Evolutionary conservation across 2,888 invertebrate species (phyloP).

Genomic region (Caenorhabditis parvicauda): DNA sequence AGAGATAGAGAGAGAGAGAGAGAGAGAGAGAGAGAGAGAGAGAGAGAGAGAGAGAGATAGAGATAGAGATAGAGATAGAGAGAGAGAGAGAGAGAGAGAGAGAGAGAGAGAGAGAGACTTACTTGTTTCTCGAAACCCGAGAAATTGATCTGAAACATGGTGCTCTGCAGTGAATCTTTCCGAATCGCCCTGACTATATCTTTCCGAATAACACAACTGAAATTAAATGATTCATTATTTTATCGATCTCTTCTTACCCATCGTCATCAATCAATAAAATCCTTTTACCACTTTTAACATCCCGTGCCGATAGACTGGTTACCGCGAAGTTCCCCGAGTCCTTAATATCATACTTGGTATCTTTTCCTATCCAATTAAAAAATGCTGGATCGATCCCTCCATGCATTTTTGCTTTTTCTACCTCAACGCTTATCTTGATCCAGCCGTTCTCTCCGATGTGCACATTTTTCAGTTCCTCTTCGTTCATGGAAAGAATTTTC

Average conservation of each 20-base stretch:
- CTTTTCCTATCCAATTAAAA: too few relatives aligned
- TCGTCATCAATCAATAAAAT: constrained; percentile 23
- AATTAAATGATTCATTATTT: not conserved
- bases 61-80: not conserved
- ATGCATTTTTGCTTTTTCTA: too few relatives aligned
- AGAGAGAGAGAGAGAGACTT: not conserved
- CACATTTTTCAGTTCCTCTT: constrained; percentile 18
- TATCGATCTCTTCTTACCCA: constrained; percentile 8
- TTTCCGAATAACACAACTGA: constrained; percentile 15
- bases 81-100: constrained; percentile 8
- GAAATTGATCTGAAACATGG: too few relatives aligned
- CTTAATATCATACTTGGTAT: too few relatives aligned
- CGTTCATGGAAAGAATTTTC: constrained; percentile 17
- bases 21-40: constrained; percentile 6
- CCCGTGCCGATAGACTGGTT: constrained; percentile 16
- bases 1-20: constrained; percentile 1
- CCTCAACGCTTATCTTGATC: constrained; percentile 17
- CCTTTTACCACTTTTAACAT: constrained; percentile 9
- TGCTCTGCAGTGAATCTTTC: too few relatives aligned
- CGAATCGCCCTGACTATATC: constrained; percentile 22
- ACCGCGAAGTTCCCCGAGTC: constrained; percentile 16
- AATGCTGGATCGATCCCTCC: too few relatives aligned
- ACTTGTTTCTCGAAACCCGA: not conserved
- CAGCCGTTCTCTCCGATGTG: constrained; percentile 30
- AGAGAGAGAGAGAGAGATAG: not conserved